Evolutionary conservation across 1,140 invertebrate genomes (phyloP).

Genomic region (Cepaea nemoralis): DNA sequence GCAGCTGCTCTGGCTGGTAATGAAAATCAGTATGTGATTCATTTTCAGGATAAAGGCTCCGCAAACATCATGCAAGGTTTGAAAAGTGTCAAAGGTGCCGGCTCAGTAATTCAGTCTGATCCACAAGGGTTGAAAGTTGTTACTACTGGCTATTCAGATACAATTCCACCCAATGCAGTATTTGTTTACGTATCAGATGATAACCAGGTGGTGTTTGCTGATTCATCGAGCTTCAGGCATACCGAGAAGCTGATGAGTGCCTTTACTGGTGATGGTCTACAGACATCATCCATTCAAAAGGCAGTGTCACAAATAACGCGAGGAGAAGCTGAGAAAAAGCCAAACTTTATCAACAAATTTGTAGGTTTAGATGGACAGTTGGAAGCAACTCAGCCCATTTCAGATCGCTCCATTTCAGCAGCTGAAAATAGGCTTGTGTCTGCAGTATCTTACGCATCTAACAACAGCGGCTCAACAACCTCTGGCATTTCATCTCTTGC

Average conservation of each 20-base stretch:
- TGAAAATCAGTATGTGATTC: conserved; percentile 6
- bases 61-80: not conserved
- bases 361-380: not conserved
- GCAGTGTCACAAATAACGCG: not conserved
- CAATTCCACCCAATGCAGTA: conserved; percentile 21
- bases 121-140: conserved; percentile 20
- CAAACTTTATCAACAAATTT: not conserved
- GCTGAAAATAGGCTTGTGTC: not conserved
- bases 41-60: not conserved
- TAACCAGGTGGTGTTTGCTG: not conserved
- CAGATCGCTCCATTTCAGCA: not conserved
- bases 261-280: not conserved
- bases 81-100: not conserved
- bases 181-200: conserved; percentile 12
- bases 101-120: not conserved
- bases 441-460: not conserved
- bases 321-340: not conserved
- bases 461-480: not conserved
- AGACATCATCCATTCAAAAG: not conserved
- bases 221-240: not conserved
- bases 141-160: conserved; percentile 29
- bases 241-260: not conserved
- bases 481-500: not conserved
- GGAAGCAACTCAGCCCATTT: not conserved
- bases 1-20: not conserved